A percentile compares a stretch with the other conserved stretches of the same genome.
Conservation (phyloP, 2,113 vertebrate genomes). For the Callocephalon fimbriatum region DNA sequence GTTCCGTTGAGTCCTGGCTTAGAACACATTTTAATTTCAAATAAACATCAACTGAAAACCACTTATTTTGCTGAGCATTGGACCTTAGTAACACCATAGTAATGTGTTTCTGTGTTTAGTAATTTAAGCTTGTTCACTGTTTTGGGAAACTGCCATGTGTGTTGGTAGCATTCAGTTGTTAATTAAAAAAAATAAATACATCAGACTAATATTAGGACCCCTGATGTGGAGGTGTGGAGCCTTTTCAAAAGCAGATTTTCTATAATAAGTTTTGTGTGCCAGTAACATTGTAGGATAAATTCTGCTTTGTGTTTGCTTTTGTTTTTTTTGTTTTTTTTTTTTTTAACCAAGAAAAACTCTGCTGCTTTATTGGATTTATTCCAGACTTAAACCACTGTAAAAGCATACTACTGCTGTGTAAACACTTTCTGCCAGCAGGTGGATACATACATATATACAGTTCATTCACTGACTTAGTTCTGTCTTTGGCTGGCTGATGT, state of each 20-base stretch:
- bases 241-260: background rate
- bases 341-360: background rate
- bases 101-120: background rate
- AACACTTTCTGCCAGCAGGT: conserved; percentile 43
- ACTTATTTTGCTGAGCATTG: background rate
- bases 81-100: background rate
- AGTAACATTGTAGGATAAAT: background rate
- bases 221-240: background rate
- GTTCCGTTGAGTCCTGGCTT: background rate
- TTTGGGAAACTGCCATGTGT: background rate
- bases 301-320: background rate
- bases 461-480: background rate
- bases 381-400: background rate
- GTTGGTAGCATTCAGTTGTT: background rate
- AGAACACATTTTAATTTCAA: background rate
- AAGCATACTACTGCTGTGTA: background rate
- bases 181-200: background rate
- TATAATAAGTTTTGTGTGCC: background rate
- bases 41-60: background rate
- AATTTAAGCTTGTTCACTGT: background rate
- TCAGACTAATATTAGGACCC: background rate
- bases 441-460: background rate
- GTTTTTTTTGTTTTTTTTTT: background rate
- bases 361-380: background rate
- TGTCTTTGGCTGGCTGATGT: background rate